Percentiles rank a stretch among this genome's conserved stretches.
Conservation (phyloP, 1,140 invertebrate genomes). For the Chlorops oryzae region DNA sequence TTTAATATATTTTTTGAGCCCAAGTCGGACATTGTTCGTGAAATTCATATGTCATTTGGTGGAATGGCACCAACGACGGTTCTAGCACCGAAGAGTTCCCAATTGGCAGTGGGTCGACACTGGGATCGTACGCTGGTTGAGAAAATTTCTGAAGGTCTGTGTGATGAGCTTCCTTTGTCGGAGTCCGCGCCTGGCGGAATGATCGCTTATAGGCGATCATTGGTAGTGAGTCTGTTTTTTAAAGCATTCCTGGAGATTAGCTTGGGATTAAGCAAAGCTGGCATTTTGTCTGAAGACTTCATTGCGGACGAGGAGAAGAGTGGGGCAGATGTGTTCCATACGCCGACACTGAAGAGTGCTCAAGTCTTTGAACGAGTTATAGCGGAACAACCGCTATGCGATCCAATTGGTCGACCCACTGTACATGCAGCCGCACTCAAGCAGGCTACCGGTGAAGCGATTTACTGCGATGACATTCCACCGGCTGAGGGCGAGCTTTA, state of each 20-base stretch:
- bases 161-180: constrained; percentile 67
- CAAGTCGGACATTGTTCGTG: constrained; percentile 52
- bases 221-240: constrained; percentile 80
- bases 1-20: constrained; percentile 59
- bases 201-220: constrained; percentile 69
- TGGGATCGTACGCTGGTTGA: constrained; percentile 69
- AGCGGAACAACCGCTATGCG: constrained; percentile 53
- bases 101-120: constrained; percentile 55
- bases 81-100: constrained; percentile 61
- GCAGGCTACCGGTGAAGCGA: constrained; percentile 81
- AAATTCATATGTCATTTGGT: constrained; percentile 66
- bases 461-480: constrained; percentile 84
- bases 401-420: constrained; percentile 72
- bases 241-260: constrained; percentile 72
- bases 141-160: constrained; percentile 54
- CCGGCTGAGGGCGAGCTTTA: constrained; percentile 62
- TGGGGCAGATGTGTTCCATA: constrained; percentile 56
- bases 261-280: constrained; percentile 44
- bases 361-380: constrained; percentile 70
- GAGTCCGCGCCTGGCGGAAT: constrained; percentile 80
- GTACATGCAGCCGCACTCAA: constrained; percentile 74
- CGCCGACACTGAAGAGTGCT: constrained; percentile 58
- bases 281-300: background rate
- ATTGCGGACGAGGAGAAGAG: constrained; percentile 47
- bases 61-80: constrained; percentile 83